Evolutionary conservation across 2,113 vertebrate genomes (phyloP).

Genomic region (Chrysemys picta): DNA sequence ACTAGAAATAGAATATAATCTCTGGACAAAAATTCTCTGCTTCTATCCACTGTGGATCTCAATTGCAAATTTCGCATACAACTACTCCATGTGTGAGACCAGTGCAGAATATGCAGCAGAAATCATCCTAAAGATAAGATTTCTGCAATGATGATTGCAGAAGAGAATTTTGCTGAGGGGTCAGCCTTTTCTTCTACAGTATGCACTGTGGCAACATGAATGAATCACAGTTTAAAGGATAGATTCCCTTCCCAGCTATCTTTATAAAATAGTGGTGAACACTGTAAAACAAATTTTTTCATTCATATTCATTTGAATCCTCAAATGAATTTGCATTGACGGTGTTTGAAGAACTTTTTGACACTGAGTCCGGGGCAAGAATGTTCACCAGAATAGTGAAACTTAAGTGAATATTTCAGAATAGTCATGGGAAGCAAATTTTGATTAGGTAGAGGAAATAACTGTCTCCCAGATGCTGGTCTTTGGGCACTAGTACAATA

Average conservation of each 20-base stretch:
- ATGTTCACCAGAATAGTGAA: background rate
- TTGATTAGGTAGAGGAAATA: background rate
- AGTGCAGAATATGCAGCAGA: background rate
- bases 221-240: background rate
- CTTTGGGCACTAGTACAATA: background rate
- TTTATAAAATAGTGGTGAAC: background rate
- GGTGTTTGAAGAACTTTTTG: background rate
- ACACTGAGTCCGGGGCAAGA: background rate
- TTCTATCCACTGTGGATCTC: background rate
- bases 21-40: background rate
- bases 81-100: background rate
- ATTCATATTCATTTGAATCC: background rate
- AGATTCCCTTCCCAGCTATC: background rate
- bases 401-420: background rate
- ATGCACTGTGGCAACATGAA: background rate
- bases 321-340: fast-evolving
- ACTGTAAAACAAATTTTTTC: background rate
- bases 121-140: background rate
- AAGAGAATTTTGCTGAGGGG: fast-evolving
- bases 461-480: background rate
- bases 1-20: background rate
- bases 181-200: background rate
- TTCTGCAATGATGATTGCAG: fast-evolving
- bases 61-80: background rate
- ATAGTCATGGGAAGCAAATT: background rate